Evolutionary conservation across 2,888 invertebrate species (phyloP).

Genomic region (Drosophila hawaiiensis): DNA sequence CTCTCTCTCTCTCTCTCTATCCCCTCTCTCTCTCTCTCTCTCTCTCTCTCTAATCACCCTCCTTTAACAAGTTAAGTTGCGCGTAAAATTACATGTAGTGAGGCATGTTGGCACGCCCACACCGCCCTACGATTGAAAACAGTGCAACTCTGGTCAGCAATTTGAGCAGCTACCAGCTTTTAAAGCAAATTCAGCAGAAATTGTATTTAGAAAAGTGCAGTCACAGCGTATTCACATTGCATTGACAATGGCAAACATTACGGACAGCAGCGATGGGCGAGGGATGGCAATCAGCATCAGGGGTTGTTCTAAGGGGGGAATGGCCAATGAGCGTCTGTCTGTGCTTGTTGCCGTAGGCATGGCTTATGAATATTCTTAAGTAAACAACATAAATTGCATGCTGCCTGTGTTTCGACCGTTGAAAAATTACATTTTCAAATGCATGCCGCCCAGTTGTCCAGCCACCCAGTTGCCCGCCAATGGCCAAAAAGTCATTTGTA

Average conservation of each 20-base stretch:
- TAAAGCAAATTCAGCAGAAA: slow-evolving; percentile 81
- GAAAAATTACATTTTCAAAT: slow-evolving; percentile 73
- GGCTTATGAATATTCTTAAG: slow-evolving; percentile 72
- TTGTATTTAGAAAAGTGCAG: slow-evolving; percentile 80
- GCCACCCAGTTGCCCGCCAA: slow-evolving; percentile 4
- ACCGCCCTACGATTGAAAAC: slow-evolving; percentile 14
- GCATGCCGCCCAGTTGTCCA: slow-evolving; percentile 31
- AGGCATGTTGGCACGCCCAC: slow-evolving; percentile 65
- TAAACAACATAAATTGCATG: slow-evolving; percentile 77
- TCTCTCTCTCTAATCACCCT: neutral
- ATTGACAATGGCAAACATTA: slow-evolving; percentile 59
- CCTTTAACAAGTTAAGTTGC: slow-evolving; percentile 81
- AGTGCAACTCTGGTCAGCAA: slow-evolving; percentile 70
- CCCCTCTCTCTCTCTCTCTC: neutral
- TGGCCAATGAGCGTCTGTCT: slow-evolving; percentile 4
- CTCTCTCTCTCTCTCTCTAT: neutral
- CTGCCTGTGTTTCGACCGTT: slow-evolving; percentile 49
- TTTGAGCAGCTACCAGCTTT: slow-evolving; percentile 59
- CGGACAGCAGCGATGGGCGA: slow-evolving; percentile 2
- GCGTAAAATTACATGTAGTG: slow-evolving; percentile 84
- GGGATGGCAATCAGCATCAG: slow-evolving; percentile 33
- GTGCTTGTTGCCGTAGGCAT: slow-evolving; percentile 23
- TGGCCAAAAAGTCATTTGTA: slow-evolving; percentile 51
- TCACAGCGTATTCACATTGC: slow-evolving; percentile 64
- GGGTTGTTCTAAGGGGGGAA: slow-evolving; percentile 6